Base-by-base conservation (phyloP, 2,888 invertebrate genomes). In the Agrotis clavis region DNA sequence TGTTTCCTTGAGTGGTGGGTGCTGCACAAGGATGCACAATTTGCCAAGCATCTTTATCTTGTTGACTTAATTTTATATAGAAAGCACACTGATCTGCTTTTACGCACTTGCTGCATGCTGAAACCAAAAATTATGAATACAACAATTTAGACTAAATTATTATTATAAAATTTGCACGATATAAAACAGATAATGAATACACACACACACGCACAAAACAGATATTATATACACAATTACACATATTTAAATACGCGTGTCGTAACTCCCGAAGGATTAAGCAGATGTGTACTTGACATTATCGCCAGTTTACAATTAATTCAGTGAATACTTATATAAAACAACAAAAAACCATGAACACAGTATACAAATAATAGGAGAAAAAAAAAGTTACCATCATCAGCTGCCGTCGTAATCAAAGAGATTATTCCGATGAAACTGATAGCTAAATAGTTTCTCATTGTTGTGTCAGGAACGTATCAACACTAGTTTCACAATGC, bases 31-130 rank as follows among this genome's bases (percentile, higher is more conserved):
- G 83, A 67, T 90, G 88, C 47, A 90, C 87, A 30, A 77, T 68
- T 25, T 85, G 67, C 94, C 94, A 94, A 30, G 80, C 81, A 19
- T 82, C 76, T 81, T 93, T 92, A n/a, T 94, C 90, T n/a, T 86
- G 75, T 51, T 63, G 81, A 35, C 79, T 89, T 84, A 94, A 82
- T 54, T 86, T 88, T 4, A 80, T 83, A 71, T 91, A 93, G 7
- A 84, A 74, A 4, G 83, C 67, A 74, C 95, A 95, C 51, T 91
- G 83, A 47, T 91, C 89, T 56, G 83, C 74, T 4, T 81, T 86
- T 1, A 92, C 82, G 76, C 95, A 95, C 74, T 85, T 87, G 47
- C 90, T 84, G 85, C 95, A 95, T 51, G 89, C 95, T 94, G 86
- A 14, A 89, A 87, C 0, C n/a, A 71, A 56, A 62, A 35, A 19